Base-by-base conservation (phyloP, 2,113 vertebrate genomes). In the Rhizomys pruinosus region DNA sequence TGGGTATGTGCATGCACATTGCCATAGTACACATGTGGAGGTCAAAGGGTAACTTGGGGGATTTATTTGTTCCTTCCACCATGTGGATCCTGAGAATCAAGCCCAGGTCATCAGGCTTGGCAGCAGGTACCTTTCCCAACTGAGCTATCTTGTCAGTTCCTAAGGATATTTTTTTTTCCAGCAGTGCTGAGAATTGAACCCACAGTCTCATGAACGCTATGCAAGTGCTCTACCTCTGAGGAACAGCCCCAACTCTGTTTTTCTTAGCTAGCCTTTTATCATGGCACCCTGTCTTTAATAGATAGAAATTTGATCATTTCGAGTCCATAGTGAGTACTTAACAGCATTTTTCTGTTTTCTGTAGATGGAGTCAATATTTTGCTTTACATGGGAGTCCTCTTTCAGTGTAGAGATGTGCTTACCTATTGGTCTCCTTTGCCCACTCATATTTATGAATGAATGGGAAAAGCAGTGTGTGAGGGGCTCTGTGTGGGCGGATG, bases 231-330 rank as follows among this genome's bases (percentile, higher is more conserved):
- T 72, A 19, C 69, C 69, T 59, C 17, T 11, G 69, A 39, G 37
- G 34, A 4, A 37, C 32, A 1, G 5, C 17, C 68, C n/a, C 17
- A 17, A 3, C 68, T 69, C 68, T 69, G 47, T 69, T 69, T 69
- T 69, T 9, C 44, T 80, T 85, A 85, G 64, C 34, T 55, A 19
- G 9, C 44, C 15, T 84, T 86, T 87, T 72, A 73, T 79, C 16
- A n/a, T 66, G 63, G 10, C 34, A 79, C 84, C 91, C 59, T 85
- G 10, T 34, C 71, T 94, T 89, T 93, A 86, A 61, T n/a, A 68
- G 37, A 69, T 20, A 63, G 13, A 88, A 59, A 89, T 84, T 23
- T 90, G 44, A 77, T 81, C 42, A 68, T 74, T 93, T 89, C 47
- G 20, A 93, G 5, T 20, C 6, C 81, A 68, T 11, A 7, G 11